phyloP scores from a whole-genome alignment of 1,140 invertebrate species.

The Ceratosolen fusciceps region DNA sequence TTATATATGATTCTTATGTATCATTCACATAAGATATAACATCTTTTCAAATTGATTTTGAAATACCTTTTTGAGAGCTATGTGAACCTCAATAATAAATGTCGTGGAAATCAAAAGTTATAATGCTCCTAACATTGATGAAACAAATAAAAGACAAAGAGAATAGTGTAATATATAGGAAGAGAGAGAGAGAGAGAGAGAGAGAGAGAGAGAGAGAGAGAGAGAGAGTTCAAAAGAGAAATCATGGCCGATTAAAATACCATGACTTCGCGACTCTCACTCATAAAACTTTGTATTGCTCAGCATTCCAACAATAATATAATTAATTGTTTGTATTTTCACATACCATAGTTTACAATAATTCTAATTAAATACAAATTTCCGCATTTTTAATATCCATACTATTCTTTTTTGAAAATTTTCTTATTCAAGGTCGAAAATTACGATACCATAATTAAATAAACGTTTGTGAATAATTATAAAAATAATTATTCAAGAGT shows the following conservation, averaged over 20 bases:
- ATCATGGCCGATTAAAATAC: slow-evolving; percentile 53
- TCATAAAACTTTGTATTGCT: slow-evolving; percentile 51
- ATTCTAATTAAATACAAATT: too few relatives aligned
- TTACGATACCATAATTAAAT: too few relatives aligned
- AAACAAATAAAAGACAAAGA: too few relatives aligned
- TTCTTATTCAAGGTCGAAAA: too few relatives aligned
- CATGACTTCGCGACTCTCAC: slow-evolving; percentile 50
- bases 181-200: background rate
- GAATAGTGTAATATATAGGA: too few relatives aligned
- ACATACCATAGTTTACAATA: background rate
- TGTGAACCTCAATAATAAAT: slow-evolving; percentile 60
- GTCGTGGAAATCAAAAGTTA: slow-evolving; percentile 40
- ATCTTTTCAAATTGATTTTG: slow-evolving; percentile 16
- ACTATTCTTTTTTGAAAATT: background rate
- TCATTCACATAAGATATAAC: too few relatives aligned
- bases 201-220: slow-evolving; percentile 9
- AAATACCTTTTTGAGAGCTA: background rate
- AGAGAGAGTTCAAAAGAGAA: background rate
- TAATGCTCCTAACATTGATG: slow-evolving; percentile 57
- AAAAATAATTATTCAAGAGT: too few relatives aligned
- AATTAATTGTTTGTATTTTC: slow-evolving; percentile 55
- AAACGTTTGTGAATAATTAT: too few relatives aligned
- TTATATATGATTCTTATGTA: too few relatives aligned
- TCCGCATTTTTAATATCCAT: background rate
- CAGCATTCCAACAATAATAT: slow-evolving; percentile 55